Base-by-base conservation (phyloP, 2,113 vertebrate species). In the Strix uralensis region DNA sequence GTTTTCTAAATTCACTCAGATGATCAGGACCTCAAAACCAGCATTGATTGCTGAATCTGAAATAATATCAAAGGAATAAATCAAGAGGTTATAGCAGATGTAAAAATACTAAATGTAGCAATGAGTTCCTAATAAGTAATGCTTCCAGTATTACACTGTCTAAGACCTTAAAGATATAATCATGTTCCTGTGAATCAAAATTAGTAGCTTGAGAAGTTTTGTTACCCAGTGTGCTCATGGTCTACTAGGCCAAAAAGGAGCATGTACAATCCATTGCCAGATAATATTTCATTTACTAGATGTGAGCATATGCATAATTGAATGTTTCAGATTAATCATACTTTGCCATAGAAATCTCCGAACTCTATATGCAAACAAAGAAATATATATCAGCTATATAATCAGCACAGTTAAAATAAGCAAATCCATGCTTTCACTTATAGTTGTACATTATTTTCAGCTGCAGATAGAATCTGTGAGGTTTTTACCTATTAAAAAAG, bases 41-140 rank as follows among this genome's bases (percentile, higher is more conserved):
- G 63, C 87, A 97, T 71, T 95, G 86, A 97, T 83, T 97, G 85
- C 86, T 95, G 67, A 97, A 95, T 92, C 86, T 92, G 92, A 97
- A 98, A 97, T 94, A 97, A 96, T 89, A 97, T 96, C 88, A 96
- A 97, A 97, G 93, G 51, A 80, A 94, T 97, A 96, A 97, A 97
- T 97, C 96, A 94, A 93, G 88, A 92, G 52, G 54, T 62, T 95
- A 86, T 13, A 91, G 54, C 44, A 90, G 84, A 95, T 83, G 63
- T 97, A 96, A 98, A 98, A 98, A 95, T 96, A 97, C 66, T 94
- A 97, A 90, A 96, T 94, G 66, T 57, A 96, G 85, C 66, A 92
- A 91, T 96, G 90, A 87, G 87, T 81, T 97, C 73, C 67, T 73
- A 93, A 97, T 95, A 97, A 97, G 94, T 96, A 97, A 91, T 93